Evolutionary conservation across 92 coral and sea anemone genomes (phyloP).

Genomic region (Porites lobata): DNA sequence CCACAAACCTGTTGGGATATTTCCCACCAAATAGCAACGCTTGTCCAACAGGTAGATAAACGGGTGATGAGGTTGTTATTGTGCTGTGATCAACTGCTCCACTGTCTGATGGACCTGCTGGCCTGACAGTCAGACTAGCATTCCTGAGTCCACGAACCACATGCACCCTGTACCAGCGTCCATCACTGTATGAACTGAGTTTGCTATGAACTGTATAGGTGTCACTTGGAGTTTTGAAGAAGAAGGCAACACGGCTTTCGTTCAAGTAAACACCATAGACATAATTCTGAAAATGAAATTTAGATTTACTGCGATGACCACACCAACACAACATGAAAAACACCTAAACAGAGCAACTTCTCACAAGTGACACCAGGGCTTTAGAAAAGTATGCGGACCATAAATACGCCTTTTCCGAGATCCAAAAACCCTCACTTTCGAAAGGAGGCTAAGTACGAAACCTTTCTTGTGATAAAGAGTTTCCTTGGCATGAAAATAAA

Average conservation of each 20-base stretch:
- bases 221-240: constrained; percentile 64
- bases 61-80: constrained; percentile 44
- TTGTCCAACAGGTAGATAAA: constrained; percentile 66
- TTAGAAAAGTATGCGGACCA: too few species aligned
- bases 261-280: constrained; percentile 82
- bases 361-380: too few species aligned
- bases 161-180: constrained; percentile 91
- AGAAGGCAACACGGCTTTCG: constrained; percentile 82
- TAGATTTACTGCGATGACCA: background rate
- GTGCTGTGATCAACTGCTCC: constrained; percentile 60
- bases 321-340: background rate
- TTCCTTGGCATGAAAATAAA: too few species aligned
- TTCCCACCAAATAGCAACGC: constrained; percentile 87
- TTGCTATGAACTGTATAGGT: constrained; percentile 61
- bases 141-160: constrained; percentile 87
- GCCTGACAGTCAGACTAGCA: constrained; percentile 79
- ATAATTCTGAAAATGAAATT: constrained; percentile 60
- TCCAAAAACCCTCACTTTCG: too few species aligned
- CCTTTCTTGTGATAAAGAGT: too few species aligned
- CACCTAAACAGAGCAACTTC: background rate
- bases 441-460: too few species aligned
- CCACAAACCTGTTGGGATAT: constrained; percentile 80
- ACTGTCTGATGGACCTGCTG: constrained; percentile 65
- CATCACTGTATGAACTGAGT: constrained; percentile 80
- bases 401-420: too few species aligned